Base-by-base conservation (phyloP, 2,797 vertebrate species). In the Tauraco hartlaubi region DNA sequence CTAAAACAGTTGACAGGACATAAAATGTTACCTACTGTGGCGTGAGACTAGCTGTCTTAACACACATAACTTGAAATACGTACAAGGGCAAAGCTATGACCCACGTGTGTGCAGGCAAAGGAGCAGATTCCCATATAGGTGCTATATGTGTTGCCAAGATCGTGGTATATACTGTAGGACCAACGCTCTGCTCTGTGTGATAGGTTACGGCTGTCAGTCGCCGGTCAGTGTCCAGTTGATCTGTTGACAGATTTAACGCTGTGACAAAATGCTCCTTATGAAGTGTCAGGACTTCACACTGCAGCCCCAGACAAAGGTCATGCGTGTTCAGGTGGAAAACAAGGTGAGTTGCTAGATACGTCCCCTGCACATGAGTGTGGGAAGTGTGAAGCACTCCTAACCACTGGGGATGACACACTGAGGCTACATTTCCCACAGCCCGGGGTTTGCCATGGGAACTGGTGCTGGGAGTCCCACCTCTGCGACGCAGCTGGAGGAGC, bases 61-160 rank as follows among this genome's bases (percentile, higher is more conserved):
- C 23, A 13, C 23, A 18, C 5, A 8, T 8, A 51, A 23, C 15
- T 49, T 61, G 55, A 72, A 66, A 81, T 51, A 7, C 0, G 0
- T 25, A 8, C 1, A 18, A 29, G 46, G 37, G 15, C 39, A 78
- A 58, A 74, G 20, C 15, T 67, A 44, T 48, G 41, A 44, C 37
- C 23, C 21, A 2, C 11, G 5, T 17, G 9, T 20, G 37, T 44
- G 22, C 31, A 33, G 66, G 26, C 23, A 72, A 73, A 59, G 49
- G 2, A 25, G 41, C 1, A 9, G 12, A 2, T 46, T 54, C 12
- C 20, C 1, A 0, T 54, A 10, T 1, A 10, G 1, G 12, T 58
- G 29, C 17, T 37, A 1, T 74, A 28, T 9, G 15, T 21, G 31
- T 49, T 0, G 0, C 28, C 20, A 29, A 44, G 20, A 5, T 68